Evolutionary conservation across 2,888 invertebrate genomes (phyloP).

Genomic region (Diloba caeruleocephala): DNA sequence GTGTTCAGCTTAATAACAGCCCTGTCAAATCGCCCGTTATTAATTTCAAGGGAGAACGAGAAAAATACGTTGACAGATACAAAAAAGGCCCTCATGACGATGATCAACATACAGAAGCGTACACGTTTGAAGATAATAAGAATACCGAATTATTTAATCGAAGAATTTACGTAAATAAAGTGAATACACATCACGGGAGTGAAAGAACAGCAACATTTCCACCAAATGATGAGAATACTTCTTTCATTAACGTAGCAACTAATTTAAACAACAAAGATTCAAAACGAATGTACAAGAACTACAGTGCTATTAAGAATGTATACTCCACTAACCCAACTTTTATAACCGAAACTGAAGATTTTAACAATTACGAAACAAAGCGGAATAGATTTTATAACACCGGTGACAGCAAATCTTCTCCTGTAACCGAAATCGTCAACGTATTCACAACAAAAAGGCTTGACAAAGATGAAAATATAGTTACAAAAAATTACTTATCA

Average conservation of each 20-base stretch:
- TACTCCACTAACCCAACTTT: slow-evolving; percentile 19
- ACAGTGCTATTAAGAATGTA: slow-evolving; percentile 8
- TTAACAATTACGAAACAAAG: slow-evolving; percentile 12
- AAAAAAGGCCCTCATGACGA: slow-evolving; percentile 10
- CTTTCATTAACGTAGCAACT: slow-evolving; percentile 5
- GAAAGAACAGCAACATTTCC: slow-evolving; percentile 23
- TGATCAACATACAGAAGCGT: background rate
- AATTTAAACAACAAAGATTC: slow-evolving; percentile 8
- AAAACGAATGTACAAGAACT: slow-evolving; percentile 14
- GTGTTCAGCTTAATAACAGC: slow-evolving; percentile 58
- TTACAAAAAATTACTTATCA: slow-evolving; percentile 11
- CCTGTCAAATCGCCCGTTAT: slow-evolving; percentile 61
- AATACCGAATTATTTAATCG: slow-evolving; percentile 10
- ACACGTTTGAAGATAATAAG: slow-evolving; percentile 8
- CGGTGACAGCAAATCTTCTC: slow-evolving; percentile 7
- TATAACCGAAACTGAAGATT: slow-evolving; percentile 22
- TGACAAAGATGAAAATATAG: slow-evolving; percentile 4
- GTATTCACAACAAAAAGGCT: slow-evolving; percentile 13
- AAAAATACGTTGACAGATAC: slow-evolving; percentile 2
- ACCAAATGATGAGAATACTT: slow-evolving; percentile 8
- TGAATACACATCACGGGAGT: slow-evolving; percentile 6
- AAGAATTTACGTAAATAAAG: slow-evolving; percentile 34
- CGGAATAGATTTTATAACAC: slow-evolving; percentile 16
- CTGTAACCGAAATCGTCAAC: slow-evolving; percentile 7
- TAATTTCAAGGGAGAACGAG: slow-evolving; percentile 21